Evolutionary conservation across 1,140 invertebrate genomes (phyloP).

Genomic region (Micrasema minimum): DNA sequence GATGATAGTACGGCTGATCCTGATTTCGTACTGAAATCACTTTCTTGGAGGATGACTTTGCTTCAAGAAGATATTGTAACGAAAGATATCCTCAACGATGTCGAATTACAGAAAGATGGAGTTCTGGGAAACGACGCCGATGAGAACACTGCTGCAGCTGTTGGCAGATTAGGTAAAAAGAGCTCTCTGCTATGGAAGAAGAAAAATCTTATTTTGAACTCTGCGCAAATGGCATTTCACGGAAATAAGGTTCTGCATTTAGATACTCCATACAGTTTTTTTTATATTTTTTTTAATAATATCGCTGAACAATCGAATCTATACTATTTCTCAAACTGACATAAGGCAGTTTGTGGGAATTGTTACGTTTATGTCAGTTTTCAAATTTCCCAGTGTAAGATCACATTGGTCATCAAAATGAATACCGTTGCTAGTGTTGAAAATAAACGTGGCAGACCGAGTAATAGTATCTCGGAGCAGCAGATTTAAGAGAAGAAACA

Average conservation of each 20-base stretch:
- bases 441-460: conserved; percentile 2
- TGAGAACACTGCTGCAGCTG: background rate
- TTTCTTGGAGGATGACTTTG: background rate
- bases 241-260: background rate
- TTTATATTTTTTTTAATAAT: background rate
- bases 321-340: background rate
- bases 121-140: background rate
- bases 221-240: background rate
- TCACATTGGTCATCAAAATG: no score
- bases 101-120: background rate
- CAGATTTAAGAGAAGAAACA: conserved; percentile 1
- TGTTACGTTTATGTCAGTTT: no score
- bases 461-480: background rate
- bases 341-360: background rate
- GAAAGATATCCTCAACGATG: background rate
- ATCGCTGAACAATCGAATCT: background rate
- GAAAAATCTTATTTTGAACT: no score
- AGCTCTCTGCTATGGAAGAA: background rate
- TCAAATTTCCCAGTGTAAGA: no score
- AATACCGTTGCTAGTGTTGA: background rate
- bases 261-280: no score
- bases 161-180: background rate
- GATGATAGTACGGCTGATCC: background rate
- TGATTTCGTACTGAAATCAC: background rate
- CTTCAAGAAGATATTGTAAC: background rate